Base-by-base conservation (phyloP, 2,888 invertebrate genomes). In the Cryptus viduatorius region DNA sequence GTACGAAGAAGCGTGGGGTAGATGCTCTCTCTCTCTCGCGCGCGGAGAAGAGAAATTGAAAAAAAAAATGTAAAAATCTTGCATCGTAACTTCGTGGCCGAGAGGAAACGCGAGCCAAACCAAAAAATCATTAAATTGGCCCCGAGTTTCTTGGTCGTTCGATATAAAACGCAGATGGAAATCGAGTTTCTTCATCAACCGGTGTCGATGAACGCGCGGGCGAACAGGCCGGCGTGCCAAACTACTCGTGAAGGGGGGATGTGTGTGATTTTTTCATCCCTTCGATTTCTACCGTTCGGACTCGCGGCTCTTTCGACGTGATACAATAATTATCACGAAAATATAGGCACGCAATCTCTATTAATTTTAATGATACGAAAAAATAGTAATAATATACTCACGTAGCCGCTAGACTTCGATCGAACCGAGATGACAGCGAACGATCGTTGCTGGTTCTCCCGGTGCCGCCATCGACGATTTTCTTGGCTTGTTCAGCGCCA, bases 321-420 rank as follows among this genome's bases (percentile, higher is more conserved):
- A 31, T 10, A n/a, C 29, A 8, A 29, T 16, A 42, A 37, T 24
- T n/a, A n/a, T 44, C 24, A 12, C 5, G 19, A 19, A 37, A 7
- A 16, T 14, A n/a, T n/a, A 24, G 16, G 67, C 16, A 44, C 1
- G 53, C 24, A 61, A 59, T n/a, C 31, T 31, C 5, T 31, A 7
- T 29, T 31, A 61, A 14, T n/a, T 31, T 29, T n/a, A 46, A 3
- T 24, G 42, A 29, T 14, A 14, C 12, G 14, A 64, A 42, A 29
- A 71, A 56, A 46, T 1, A 1, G 73, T 29, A 73, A 78, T 29
- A 50, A 46, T 68, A 46, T 68, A 86, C 87, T 87, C 42, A 87
- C 87, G 82, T 84, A 87, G 84, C 82, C 86, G 87, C 87, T 87
- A 87, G 86, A 87, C 87, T 77, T 86, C 85, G 81, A 84, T 86